phyloP scores from a whole-genome alignment of 2,888 invertebrate species.

The Rosalia funebris region DNA sequence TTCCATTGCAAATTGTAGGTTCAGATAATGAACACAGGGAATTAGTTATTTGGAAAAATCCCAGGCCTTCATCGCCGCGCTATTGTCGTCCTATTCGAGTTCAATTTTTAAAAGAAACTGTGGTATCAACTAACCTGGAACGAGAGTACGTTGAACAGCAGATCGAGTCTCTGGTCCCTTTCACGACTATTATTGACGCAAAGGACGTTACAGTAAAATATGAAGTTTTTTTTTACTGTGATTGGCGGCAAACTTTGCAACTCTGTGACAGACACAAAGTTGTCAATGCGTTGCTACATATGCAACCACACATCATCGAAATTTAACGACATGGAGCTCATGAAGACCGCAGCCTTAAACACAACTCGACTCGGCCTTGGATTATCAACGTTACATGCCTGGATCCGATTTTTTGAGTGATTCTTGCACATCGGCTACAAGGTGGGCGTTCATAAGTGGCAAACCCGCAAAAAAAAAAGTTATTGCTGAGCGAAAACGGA shows the following conservation, averaged over 20 bases:
- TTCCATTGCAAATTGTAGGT: constrained; percentile 38
- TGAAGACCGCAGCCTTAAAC: not conserved
- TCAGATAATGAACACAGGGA: constrained; percentile 18
- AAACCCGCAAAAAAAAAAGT: not conserved
- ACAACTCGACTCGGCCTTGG: constrained; percentile 3
- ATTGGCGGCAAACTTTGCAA: constrained; percentile 41
- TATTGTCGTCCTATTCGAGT: constrained; percentile 50
- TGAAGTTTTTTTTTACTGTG: constrained; percentile 39
- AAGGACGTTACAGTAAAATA: constrained; percentile 1
- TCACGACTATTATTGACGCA: not conserved
- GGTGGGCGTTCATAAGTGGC: not conserved
- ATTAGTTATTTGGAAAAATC: constrained; percentile 49
- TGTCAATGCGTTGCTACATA: constrained; percentile 39
- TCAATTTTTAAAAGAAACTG: constrained; percentile 44
- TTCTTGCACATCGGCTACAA: not conserved
- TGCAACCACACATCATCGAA: constrained; percentile 45
- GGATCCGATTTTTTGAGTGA: not conserved
- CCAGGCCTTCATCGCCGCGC: constrained; percentile 47
- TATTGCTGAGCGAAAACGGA: not conserved
- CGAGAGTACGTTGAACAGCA: constrained; percentile 35
- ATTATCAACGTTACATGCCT: constrained; percentile 17
- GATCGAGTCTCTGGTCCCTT: constrained; percentile 6
- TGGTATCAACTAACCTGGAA: constrained; percentile 47
- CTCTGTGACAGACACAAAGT: constrained; percentile 33
- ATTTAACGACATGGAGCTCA: constrained; percentile 11